Evolutionary conservation across 1,140 invertebrate genomes (phyloP), one percentile per base, ranked within the genome.

Genomic region (Brachystomella parvula): DNA sequence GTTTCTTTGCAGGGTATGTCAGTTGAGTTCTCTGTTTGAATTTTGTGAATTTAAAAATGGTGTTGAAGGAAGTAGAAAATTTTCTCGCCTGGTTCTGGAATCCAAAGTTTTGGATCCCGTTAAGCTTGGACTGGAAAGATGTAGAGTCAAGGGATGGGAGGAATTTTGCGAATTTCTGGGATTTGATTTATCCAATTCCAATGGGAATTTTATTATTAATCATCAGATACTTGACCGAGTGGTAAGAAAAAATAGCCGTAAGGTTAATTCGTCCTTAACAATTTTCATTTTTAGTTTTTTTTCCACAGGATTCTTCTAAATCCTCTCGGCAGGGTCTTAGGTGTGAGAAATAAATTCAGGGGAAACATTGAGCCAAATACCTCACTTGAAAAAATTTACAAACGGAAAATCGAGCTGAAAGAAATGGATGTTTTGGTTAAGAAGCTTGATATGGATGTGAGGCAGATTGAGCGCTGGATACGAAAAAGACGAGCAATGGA

Each of bases 391-490:
- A 83, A 83, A 70, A 87, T 86, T 2, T 91, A 89, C 78, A 76
- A 61, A 78, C 78, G 61, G 83, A 80, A 69, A 85, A 84, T 76
- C 82, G 88, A 76, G 88, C 85, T 76, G 83, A 89, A 80, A 86
- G 89, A 79, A 85, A 80, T 91, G 75, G 81, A 83, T 74, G 83
- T 83, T 6, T 79, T 93, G 74, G 85, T 89, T 17, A 95, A 96
- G 77, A 89, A 93, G 78, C 77, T 91, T 64, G 90, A 94, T 78
- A 85, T 89, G 84, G 83, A 83, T 19, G 89, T 92, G 76, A 82
- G 92, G 61, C 86, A 92, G 78, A 87, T 96, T 61, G 90, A 96
- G 77, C 81, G 92, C 63, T 96, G 94, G 94, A 83, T 94, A 77
- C 82, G 93, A 61, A 81, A 89, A 29, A 82, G 93, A 44, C 82